Evolutionary conservation across 2,888 invertebrate species (phyloP).

Genomic region (Dendrolimus pini): DNA sequence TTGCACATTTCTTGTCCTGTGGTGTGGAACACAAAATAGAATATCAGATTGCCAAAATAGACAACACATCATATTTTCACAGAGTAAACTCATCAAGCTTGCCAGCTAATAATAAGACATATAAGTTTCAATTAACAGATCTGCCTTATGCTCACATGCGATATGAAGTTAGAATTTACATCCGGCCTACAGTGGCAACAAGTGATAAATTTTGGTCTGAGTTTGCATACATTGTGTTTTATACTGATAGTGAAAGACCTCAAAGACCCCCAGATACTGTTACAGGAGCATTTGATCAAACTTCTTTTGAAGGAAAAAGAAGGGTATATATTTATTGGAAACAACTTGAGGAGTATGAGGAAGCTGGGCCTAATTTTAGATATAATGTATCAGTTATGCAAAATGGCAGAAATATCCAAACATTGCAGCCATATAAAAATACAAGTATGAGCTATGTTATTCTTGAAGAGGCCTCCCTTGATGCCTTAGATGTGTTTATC

Average conservation of each 20-base stretch:
- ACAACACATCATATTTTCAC: constrained; percentile 53
- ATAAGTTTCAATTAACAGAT: constrained; percentile 63
- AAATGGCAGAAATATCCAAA: constrained; percentile 39
- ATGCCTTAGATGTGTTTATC: constrained; percentile 70
- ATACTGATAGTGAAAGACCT: constrained; percentile 79
- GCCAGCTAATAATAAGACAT: constrained; percentile 48
- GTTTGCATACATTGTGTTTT: constrained; percentile 75
- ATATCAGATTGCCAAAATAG: constrained; percentile 67
- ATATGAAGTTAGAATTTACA: constrained; percentile 84
- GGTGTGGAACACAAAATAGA: constrained; percentile 60
- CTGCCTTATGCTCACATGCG: constrained; percentile 80
- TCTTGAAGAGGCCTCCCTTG: constrained; percentile 67
- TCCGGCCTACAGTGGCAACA: constrained; percentile 73
- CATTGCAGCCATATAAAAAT: constrained; percentile 62
- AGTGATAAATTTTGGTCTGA: constrained; percentile 83
- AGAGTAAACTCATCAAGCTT: constrained; percentile 49
- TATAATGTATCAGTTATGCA: constrained; percentile 77
- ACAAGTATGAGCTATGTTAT: constrained; percentile 78
- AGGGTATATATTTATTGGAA: constrained; percentile 88
- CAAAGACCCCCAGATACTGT: constrained; percentile 81
- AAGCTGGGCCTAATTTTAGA: constrained; percentile 85
- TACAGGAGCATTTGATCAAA: constrained; percentile 84
- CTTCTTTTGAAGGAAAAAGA: constrained; percentile 66
- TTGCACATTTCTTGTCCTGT: constrained; percentile 44
- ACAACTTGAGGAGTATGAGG: constrained; percentile 79